These are phyloP conservation scores for Cantharis nigra DNA, from an alignment of 2,888 invertebrate species.

Conservation along the genomic window DNA sequence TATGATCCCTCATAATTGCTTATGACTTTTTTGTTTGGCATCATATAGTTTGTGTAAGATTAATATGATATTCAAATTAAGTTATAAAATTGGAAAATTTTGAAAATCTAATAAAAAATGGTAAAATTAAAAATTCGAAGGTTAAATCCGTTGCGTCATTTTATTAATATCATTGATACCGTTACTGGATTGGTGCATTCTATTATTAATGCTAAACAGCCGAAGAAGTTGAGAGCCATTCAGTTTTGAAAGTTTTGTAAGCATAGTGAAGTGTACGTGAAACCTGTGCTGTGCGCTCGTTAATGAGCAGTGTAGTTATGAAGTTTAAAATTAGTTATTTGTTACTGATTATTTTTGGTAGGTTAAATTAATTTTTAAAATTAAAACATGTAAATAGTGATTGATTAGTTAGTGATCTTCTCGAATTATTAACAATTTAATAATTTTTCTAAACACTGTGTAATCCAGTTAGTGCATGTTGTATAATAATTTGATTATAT, in stretches of 20 bases:
- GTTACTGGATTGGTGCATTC: conserved; percentile 34
- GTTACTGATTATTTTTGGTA: conserved; percentile 31
- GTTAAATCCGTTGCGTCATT: conserved; percentile 22
- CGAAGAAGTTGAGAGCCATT: conserved; percentile 27
- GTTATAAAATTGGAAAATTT: not conserved
- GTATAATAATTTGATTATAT: not conserved
- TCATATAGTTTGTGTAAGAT: not conserved
- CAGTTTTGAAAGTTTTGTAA: conserved; percentile 30
- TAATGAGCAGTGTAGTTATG: conserved; percentile 26
- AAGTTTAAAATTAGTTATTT: conserved; percentile 29
- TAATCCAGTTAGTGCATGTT: not conserved
- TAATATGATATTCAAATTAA: not conserved
- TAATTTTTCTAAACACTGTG: not conserved
- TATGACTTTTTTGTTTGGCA: too few relatives aligned
- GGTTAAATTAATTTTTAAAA: conserved; percentile 13
- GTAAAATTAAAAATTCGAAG: conserved; percentile 13
- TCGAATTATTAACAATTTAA: not conserved
- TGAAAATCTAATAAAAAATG: not conserved
- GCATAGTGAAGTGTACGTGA: conserved; percentile 20
- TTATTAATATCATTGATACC: conserved; percentile 28
- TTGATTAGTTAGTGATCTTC: not conserved
- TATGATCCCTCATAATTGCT: too few relatives aligned
- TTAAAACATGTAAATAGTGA: not conserved
- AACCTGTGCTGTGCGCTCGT: conserved; percentile 11
- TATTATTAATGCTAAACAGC: conserved; percentile 6